phyloP scores from a whole-genome alignment of 2,797 vertebrate species.

The Eulemur mongoz region DNA sequence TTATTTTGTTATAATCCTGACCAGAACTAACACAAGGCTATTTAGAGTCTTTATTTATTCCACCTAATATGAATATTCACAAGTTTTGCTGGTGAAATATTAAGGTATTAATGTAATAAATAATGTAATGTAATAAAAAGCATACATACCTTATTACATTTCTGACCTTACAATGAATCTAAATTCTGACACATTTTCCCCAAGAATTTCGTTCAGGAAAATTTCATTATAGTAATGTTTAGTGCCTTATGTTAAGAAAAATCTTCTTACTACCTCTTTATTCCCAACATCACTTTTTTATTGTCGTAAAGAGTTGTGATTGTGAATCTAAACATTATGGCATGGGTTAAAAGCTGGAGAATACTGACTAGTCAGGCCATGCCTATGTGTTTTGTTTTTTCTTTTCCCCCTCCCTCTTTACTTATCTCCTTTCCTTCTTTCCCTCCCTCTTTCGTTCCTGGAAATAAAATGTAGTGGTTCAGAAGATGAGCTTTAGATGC shows the following conservation, averaged over 20 bases:
- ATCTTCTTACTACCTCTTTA: neutral
- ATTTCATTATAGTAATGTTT: neutral
- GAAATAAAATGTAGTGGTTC: neutral
- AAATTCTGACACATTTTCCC: neutral
- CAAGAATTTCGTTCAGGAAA: neutral
- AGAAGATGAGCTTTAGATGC: neutral
- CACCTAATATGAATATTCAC: neutral
- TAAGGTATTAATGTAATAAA: neutral
- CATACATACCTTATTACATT: neutral
- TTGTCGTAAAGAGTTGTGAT: neutral
- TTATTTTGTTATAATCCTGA: neutral
- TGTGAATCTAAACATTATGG: neutral
- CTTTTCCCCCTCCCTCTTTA: rapidly evolving
- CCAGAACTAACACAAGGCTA: neutral
- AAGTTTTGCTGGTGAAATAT: neutral
- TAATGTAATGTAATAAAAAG: neutral
- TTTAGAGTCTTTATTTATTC: neutral
- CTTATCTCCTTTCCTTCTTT: no score
- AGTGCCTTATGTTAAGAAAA: neutral
- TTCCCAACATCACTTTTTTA: neutral
- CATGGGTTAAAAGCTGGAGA: neutral
- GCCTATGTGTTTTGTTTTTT: neutral
- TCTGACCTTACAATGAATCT: neutral
- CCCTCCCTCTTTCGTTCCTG: no score
- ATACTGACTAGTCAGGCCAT: neutral